Base-by-base conservation (phyloP, 1,140 invertebrate species). In the Anoplophora glabripennis region DNA sequence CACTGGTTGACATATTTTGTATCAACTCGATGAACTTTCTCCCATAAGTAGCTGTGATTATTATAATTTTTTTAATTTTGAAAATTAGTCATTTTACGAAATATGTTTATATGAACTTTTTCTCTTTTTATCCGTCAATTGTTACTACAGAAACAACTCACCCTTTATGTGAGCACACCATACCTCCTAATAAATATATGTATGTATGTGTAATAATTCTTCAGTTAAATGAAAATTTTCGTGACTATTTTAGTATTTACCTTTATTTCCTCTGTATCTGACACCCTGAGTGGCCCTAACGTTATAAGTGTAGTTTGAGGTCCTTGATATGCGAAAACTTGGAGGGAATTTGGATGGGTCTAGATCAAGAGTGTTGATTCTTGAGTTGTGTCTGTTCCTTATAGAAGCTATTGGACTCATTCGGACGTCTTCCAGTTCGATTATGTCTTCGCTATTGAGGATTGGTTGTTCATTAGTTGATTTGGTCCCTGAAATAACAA, bases 381-480 rank as follows among this genome's bases (percentile, higher is more conserved):
- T 74, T 57, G 77, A 76, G 58, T 80, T 81, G 65, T 86, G 81
- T 60, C 81, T 79, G 70, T 85, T 86, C 45, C 90, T 81, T 55
- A 94, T 86, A 40, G 89, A 90, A 34, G 90, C 86, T 64, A 93
- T 85, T 9, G 91, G 92, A 46, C 90, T 92, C 82, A 91, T 84
- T 67, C 88, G 77, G 7, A 92, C 80, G 69, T 92, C 89, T 72
- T 91, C 86, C 33, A 92, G 78, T 71, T 92, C 89, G 56, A 92
- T 92, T 36, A 89, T 88, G 64, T 87, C 85, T 68, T 87, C 84
- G 63, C 80, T 81, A 15, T 37, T 62, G 44, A 63, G 54, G 10
- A 14, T 15, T 15, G 53, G 73, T 74, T 21, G 73, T 77, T 57
- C 21, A 53, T 44, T 37, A 14, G 67, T 72, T 7, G 67, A 59